Evolutionary conservation across 2,888 invertebrate species (phyloP), one percentile per base, ranked within the genome.

Genomic region (Spilarctia lutea): DNA sequence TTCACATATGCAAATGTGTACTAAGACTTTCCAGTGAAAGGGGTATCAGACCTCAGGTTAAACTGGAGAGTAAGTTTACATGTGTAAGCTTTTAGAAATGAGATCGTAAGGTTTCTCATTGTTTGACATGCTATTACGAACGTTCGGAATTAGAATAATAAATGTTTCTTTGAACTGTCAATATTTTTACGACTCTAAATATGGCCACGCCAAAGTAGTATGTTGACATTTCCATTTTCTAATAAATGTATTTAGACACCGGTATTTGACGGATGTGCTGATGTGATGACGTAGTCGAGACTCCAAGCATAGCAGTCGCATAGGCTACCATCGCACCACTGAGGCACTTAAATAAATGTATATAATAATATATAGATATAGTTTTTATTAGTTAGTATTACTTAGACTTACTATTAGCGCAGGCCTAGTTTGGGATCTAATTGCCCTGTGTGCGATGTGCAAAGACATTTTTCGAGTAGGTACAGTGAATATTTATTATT

Each of bases 31-130:
- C 76, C 71, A 75, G 76, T 81, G 80, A 84, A 83, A 85, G 85
- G 79, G 80, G 83, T 75, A 74, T 72, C 70, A 78, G 42, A 81
- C 89, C 39, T 88, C 90, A 79, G 16, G 1, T 18, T 73, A 84
- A 20, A 81, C 45, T 89, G 89, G 90, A 75, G 75, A 78, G 80
- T 74, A 84, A 85, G 81, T 89, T 87, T 88, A 92, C 89, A 91
- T 87, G 87, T 92, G 93, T 92, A 87, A 90, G 88, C 89, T 90
- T 91, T 93, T 90, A 91, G 91, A 90, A 92, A 92, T 87, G 90
- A 89, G 90, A 92, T 92, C 91, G 85, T 87, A 86, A 88, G 87
- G 86, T 83, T 87, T 81, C 84, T 87, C 75, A 89, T 90, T 92
- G 90, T 93, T 93, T 92, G 90, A 91, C 90, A 90, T 85, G 88